Conservation (phyloP, 2,113 vertebrate species). For the Potamarius usumacintae region DNA sequence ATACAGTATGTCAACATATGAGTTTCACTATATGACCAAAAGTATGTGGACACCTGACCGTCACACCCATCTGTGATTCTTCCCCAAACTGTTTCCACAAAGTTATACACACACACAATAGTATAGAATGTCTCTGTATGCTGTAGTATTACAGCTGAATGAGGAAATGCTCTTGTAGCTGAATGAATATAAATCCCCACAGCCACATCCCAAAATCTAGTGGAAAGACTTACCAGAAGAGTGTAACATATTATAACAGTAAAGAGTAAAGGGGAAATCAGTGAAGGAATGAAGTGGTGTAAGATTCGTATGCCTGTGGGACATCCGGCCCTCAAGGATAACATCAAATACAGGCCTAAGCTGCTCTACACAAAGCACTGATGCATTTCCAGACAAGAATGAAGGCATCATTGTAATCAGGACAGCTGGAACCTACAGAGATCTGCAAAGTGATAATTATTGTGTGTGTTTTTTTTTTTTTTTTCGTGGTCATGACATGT, state of each 20-base stretch:
- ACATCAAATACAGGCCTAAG: constrained; percentile 76
- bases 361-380: constrained; percentile 79
- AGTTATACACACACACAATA: background rate
- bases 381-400: constrained; percentile 45
- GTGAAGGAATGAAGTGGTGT: constrained; percentile 86
- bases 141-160: too few relatives aligned
- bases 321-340: constrained; percentile 82
- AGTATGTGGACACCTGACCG: background rate
- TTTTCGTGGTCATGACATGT: background rate
- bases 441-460: background rate
- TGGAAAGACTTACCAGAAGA: too few relatives aligned
- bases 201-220: too few relatives aligned
- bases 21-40: background rate
- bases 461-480: background rate
- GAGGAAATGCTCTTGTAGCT: too few relatives aligned
- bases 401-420: background rate
- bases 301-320: constrained; percentile 84
- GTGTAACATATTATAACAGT: too few relatives aligned
- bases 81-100: background rate
- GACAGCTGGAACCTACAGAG: background rate
- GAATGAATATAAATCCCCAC: too few relatives aligned
- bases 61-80: too few relatives aligned
- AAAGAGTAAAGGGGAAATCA: constrained; percentile 43
- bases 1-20: background rate
- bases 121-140: too few relatives aligned